These are phyloP conservation scores for Torymus tubicola DNA, from an alignment of 2,888 invertebrate genomes.

Conservation along the genomic window DNA sequence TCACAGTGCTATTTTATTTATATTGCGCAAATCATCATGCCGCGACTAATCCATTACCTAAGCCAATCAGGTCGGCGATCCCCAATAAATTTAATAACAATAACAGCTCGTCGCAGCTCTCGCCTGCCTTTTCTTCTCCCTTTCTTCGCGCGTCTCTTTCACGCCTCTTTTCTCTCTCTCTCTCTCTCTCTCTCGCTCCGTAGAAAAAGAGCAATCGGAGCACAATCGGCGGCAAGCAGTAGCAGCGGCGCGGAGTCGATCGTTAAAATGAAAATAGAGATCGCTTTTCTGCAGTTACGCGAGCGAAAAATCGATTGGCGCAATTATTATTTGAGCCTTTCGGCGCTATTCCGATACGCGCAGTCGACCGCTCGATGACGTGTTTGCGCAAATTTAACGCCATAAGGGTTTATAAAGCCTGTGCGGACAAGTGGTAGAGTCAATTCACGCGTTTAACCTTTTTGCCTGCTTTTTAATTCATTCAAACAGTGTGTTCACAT, in stretches of 20 bases:
- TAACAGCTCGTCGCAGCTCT: conserved; percentile 47
- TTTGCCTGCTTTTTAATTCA: too few species aligned
- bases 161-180: conserved; percentile 18
- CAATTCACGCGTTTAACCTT: conserved; percentile 36
- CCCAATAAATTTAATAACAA: conserved; percentile 61
- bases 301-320: conserved; percentile 32
- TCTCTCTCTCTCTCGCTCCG: conserved; percentile 33
- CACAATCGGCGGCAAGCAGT: background rate
- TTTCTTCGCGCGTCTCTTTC: too few species aligned
- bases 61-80: conserved; percentile 62
- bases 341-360: background rate
- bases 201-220: conserved; percentile 25
- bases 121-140: too few species aligned
- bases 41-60: conserved; percentile 63
- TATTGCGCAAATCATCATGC: conserved; percentile 64
- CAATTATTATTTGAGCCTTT: conserved; percentile 28
- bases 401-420: background rate
- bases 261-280: conserved; percentile 36
- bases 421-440: background rate
- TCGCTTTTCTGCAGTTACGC: conserved; percentile 27
- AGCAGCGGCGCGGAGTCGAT: conserved; percentile 10
- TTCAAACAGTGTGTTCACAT: too few species aligned
- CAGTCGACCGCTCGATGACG: background rate
- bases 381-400: background rate
- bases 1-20: conserved; percentile 63